phyloP scores from a whole-genome alignment of 2,888 invertebrate genomes.

The Neoascia interrupta region DNA sequence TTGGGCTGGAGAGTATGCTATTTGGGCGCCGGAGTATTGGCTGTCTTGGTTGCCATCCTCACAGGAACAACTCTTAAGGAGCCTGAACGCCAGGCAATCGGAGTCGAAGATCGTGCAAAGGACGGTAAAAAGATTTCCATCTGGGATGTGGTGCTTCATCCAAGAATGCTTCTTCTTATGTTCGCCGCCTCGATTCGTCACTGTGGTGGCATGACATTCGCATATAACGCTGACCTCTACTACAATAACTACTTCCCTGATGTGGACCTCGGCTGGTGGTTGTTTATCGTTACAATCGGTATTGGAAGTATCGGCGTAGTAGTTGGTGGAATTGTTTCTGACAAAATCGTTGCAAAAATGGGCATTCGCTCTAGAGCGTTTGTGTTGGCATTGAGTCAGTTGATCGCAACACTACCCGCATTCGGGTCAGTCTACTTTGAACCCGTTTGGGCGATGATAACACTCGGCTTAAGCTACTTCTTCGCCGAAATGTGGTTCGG shows the following conservation, averaged over 20 bases:
- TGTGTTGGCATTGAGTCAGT: slow-evolving; percentile 89
- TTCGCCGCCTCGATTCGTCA: slow-evolving; percentile 93
- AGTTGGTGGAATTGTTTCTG: slow-evolving; percentile 88
- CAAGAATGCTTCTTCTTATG: slow-evolving; percentile 88
- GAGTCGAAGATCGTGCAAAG: slow-evolving; percentile 82
- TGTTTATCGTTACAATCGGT: slow-evolving; percentile 92
- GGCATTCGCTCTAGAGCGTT: slow-evolving; percentile 90
- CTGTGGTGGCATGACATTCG: slow-evolving; percentile 94
- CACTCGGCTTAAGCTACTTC: slow-evolving; percentile 92
- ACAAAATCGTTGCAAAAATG: slow-evolving; percentile 92
- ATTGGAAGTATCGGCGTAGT: slow-evolving; percentile 87
- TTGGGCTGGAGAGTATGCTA: slow-evolving; percentile 92
- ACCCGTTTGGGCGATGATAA: slow-evolving; percentile 92
- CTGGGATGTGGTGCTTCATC: slow-evolving; percentile 89
- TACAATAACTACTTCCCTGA: slow-evolving; percentile 94
- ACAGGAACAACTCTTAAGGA: slow-evolving; percentile 89
- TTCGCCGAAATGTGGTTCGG: slow-evolving; percentile 98
- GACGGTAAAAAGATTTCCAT: slow-evolving; percentile 82
- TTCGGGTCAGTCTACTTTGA: slow-evolving; percentile 91
- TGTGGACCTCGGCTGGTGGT: slow-evolving; percentile 93
- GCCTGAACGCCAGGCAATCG: slow-evolving; percentile 87
- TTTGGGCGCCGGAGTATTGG: slow-evolving; percentile 88
- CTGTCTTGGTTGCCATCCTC: slow-evolving; percentile 85
- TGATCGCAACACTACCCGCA: slow-evolving; percentile 90
- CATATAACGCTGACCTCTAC: slow-evolving; percentile 94